Conservation (phyloP, 1,140 invertebrate genomes). For the Lutraria rhynchaena region DNA sequence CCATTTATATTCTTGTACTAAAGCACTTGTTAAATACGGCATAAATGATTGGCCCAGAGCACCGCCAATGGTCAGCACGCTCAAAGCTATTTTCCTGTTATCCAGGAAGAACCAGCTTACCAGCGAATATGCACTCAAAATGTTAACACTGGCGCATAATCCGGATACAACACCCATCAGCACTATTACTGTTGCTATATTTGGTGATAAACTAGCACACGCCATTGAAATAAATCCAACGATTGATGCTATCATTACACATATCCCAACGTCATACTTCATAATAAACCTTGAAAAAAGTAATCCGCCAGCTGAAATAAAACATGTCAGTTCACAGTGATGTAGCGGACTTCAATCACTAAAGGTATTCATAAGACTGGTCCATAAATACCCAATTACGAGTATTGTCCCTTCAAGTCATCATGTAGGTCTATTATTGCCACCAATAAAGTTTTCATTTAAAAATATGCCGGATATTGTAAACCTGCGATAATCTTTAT, state of each 20-base stretch:
- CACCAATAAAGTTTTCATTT: too few relatives aligned
- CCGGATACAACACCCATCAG: slow-evolving; percentile 14
- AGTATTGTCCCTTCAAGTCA: too few relatives aligned
- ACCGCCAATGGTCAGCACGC: slow-evolving; percentile 1
- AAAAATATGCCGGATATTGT: too few relatives aligned
- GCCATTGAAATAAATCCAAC: background rate
- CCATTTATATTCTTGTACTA: slow-evolving; percentile 26
- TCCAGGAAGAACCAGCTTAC: slow-evolving; percentile 24
- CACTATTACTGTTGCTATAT: slow-evolving; percentile 25
- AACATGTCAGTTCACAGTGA: background rate
- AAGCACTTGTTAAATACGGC: slow-evolving; percentile 1
- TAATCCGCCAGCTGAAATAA: slow-evolving; percentile 32
- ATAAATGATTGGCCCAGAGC: slow-evolving; percentile 6
- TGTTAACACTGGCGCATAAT: background rate
- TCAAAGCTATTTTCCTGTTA: slow-evolving; percentile 14
- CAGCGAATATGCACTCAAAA: background rate
- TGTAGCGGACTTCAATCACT: background rate
- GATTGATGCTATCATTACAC: slow-evolving; percentile 7
- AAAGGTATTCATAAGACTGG: too few relatives aligned
- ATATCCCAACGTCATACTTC: slow-evolving; percentile 20
- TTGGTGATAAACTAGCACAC: background rate
- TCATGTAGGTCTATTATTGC: too few relatives aligned
- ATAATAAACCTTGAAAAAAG: background rate
- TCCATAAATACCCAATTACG: too few relatives aligned
- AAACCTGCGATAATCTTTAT: too few relatives aligned